Conservation (phyloP, 2,888 invertebrate genomes). For the Aspidiotus rigidus region DNA sequence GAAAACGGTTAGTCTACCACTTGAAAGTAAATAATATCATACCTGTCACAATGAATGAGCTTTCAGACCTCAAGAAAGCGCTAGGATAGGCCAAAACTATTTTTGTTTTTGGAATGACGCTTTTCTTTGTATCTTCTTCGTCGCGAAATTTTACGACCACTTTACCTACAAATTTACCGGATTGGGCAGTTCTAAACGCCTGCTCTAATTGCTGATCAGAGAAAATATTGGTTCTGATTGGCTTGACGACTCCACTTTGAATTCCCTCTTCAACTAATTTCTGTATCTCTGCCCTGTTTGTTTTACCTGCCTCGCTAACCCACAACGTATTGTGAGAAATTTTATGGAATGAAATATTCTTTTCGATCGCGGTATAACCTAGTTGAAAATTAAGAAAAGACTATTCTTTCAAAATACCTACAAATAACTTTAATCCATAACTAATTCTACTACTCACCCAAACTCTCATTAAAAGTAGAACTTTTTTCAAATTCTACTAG, state of each 20-base stretch:
- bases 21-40: not conserved
- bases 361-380: conserved; percentile 23
- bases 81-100: conserved; percentile 29
- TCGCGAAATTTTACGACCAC: conserved; percentile 31
- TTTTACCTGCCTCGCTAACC: conserved; percentile 26
- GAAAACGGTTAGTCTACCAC: not conserved
- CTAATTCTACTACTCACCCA: conserved; percentile 22
- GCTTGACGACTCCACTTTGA: conserved; percentile 16
- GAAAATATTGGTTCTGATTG: conserved; percentile 26
- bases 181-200: conserved; percentile 27
- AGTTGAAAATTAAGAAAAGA: not conserved
- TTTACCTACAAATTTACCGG: conserved; percentile 24
- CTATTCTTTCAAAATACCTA: not conserved
- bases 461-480: conserved; percentile 26
- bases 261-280: conserved; percentile 30
- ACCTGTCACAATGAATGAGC: conserved; percentile 33
- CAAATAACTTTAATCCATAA: not conserved
- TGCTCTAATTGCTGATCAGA: conserved; percentile 20
- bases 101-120: conserved; percentile 13
- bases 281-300: conserved; percentile 29
- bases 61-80: conserved; percentile 26
- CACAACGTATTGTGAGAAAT: conserved; percentile 32
- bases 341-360: conserved; percentile 32
- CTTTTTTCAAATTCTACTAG: conserved; percentile 34
- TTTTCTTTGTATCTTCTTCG: conserved; percentile 23